A percentile compares a stretch with the other conserved stretches of the same genome.
Evolutionary conservation across 2,797 vertebrate species (phyloP).

Genomic region (Sebastiscus albofasciatus): DNA sequence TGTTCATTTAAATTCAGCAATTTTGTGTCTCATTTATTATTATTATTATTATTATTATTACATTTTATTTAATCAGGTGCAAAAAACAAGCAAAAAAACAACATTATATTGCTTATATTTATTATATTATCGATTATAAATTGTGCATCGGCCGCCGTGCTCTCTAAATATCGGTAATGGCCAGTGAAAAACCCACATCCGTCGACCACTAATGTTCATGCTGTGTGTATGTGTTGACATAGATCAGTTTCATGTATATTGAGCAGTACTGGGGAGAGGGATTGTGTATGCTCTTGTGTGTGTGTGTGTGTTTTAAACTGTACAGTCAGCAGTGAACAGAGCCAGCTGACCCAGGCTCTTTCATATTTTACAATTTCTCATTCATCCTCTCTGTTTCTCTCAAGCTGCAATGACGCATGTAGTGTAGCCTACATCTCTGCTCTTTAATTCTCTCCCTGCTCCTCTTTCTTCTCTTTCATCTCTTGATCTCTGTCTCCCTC

Average conservation of each 20-base stretch:
- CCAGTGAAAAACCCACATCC: neutral
- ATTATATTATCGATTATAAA: too few species aligned
- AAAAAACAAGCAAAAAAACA: neutral
- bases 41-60: neutral
- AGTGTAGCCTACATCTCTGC: neutral
- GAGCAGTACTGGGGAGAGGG: neutral
- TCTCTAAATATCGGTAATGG: neutral
- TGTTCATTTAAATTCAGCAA: neutral
- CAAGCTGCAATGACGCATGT: constrained; percentile 3
- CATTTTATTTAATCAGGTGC: neutral
- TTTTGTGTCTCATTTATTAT: neutral
- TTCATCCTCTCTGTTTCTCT: constrained; percentile 13
- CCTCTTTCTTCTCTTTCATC: neutral
- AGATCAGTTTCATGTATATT: constrained; percentile 4
- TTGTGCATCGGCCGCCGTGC: neutral
- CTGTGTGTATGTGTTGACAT: neutral
- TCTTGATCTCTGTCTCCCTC: neutral
- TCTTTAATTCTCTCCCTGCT: neutral
- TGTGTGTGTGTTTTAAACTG: constrained; percentile 6
- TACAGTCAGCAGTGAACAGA: constrained; percentile 24
- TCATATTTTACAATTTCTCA: constrained; percentile 29
- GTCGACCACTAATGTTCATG: neutral
- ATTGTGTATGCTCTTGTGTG: neutral
- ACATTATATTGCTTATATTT: neutral
- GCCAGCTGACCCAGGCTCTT: constrained; percentile 23